phyloP scores from a whole-genome alignment of 2,888 invertebrate species.

The Athripsodes cinereus region DNA sequence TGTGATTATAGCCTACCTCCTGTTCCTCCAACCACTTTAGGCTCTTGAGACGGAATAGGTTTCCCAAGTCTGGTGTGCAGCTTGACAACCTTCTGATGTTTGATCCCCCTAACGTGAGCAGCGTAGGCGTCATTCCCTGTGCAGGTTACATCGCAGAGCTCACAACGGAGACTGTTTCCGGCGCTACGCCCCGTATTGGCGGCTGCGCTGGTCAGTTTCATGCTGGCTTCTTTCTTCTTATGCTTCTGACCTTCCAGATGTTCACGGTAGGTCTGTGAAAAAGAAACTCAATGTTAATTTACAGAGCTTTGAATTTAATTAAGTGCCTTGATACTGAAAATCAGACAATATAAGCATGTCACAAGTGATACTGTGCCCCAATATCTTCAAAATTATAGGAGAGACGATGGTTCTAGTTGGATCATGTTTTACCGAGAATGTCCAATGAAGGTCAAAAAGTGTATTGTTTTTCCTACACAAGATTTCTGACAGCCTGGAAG shows the following conservation, averaged over 20 bases:
- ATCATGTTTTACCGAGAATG: too few relatives aligned
- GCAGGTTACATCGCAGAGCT: constrained; percentile 97
- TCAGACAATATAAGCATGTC: too few relatives aligned
- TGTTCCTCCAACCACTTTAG: constrained; percentile 67
- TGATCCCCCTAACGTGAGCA: constrained; percentile 94
- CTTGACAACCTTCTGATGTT: constrained; percentile 96
- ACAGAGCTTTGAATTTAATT: too few relatives aligned
- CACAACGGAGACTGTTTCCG: constrained; percentile 72
- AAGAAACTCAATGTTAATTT: too few relatives aligned
- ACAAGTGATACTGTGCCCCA: too few relatives aligned
- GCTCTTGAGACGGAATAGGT: constrained; percentile 93
- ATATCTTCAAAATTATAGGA: too few relatives aligned
- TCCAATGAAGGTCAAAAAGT: too few relatives aligned
- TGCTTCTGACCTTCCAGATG: constrained; percentile 98
- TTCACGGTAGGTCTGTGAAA: constrained; percentile 80
- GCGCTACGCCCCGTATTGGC: constrained; percentile 48
- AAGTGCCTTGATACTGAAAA: too few relatives aligned
- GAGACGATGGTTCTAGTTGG: too few relatives aligned
- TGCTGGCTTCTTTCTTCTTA: constrained; percentile 93
- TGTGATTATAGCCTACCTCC: too few relatives aligned
- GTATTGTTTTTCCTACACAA: too few relatives aligned
- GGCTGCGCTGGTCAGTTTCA: constrained; percentile 64
- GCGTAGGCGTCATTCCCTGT: constrained; percentile 98
- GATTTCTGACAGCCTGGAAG: too few relatives aligned
- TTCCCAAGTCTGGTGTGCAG: constrained; percentile 96